A percentile compares a stretch with the other conserved stretches of the same genome.
phyloP scores from a whole-genome alignment of 2,888 invertebrate genomes.

The Drosophila merina region DNA sequence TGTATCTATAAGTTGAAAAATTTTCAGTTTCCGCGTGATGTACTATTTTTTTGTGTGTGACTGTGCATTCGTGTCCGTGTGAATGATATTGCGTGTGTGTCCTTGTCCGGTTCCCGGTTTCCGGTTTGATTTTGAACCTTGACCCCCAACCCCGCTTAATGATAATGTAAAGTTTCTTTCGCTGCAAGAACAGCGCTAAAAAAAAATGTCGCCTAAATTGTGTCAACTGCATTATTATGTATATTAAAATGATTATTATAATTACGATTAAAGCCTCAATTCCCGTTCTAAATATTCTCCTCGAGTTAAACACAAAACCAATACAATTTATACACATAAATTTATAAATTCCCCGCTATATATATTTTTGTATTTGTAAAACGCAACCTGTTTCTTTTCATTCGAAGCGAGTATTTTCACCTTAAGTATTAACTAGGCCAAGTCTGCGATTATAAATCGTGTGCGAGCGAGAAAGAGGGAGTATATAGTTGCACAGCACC shows the following conservation, averaged over 20 bases:
- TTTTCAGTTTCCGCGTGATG: constrained; percentile 24
- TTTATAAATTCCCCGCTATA: constrained; percentile 43
- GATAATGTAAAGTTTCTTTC: constrained; percentile 30
- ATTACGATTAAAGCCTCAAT: constrained; percentile 25
- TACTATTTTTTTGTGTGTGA: constrained; percentile 22
- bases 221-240: constrained; percentile 30
- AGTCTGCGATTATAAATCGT: constrained; percentile 37
- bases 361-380: constrained; percentile 68
- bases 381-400: constrained; percentile 46
- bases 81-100: background rate
- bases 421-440: constrained; percentile 42
- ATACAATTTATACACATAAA: constrained; percentile 30
- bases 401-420: constrained; percentile 23
- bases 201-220: constrained; percentile 17
- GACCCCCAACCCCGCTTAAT: background rate
- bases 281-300: background rate
- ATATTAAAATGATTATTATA: constrained; percentile 28
- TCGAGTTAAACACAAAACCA: background rate
- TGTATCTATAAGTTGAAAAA: constrained; percentile 19
- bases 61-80: constrained; percentile 5
- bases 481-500: constrained; percentile 24
- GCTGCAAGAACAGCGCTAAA: constrained; percentile 5
- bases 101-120: constrained; percentile 5
- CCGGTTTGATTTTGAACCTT: background rate
- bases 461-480: constrained; percentile 9